phyloP scores from a whole-genome alignment of 1,140 invertebrate species.

The Caerostris extrusa region DNA sequence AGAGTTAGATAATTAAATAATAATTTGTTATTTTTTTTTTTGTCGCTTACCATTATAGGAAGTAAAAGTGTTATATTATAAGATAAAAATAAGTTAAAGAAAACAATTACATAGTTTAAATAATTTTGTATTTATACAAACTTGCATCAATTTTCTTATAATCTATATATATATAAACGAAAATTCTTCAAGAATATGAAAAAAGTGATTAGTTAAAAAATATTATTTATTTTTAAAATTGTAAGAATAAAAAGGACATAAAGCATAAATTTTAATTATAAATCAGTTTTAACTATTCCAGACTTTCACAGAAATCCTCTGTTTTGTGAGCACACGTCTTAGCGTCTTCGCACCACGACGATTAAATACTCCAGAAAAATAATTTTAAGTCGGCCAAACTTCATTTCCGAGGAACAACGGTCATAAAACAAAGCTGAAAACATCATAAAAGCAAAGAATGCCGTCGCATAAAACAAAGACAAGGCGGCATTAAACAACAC shows the following conservation, averaged over 20 bases:
- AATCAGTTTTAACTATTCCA: neutral
- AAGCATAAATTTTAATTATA: neutral
- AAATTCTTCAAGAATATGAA: too few relatives aligned
- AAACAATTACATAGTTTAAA: too few relatives aligned
- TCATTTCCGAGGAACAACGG: neutral
- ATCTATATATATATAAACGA: too few relatives aligned
- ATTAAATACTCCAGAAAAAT: conserved; percentile 51
- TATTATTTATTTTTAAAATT: too few relatives aligned
- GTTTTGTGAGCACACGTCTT: neutral
- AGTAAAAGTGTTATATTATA: too few relatives aligned
- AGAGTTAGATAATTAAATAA: too few relatives aligned
- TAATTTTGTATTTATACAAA: too few relatives aligned
- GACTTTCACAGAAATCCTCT: neutral
- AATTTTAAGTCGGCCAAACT: conserved; percentile 53
- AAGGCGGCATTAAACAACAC: conserved; percentile 61
- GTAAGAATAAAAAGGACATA: neutral
- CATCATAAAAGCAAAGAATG: conserved; percentile 65
- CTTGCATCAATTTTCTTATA: too few relatives aligned
- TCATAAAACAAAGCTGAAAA: conserved; percentile 49
- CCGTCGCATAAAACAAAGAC: conserved; percentile 66
- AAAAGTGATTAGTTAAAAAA: too few relatives aligned
- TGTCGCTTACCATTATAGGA: too few relatives aligned
- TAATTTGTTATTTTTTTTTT: too few relatives aligned
- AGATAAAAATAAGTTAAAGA: too few relatives aligned
- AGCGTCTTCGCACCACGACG: neutral